These are phyloP conservation scores for Rostratula benghalensis DNA, from an alignment of 2,113 vertebrate species.

Conservation along the genomic window DNA sequence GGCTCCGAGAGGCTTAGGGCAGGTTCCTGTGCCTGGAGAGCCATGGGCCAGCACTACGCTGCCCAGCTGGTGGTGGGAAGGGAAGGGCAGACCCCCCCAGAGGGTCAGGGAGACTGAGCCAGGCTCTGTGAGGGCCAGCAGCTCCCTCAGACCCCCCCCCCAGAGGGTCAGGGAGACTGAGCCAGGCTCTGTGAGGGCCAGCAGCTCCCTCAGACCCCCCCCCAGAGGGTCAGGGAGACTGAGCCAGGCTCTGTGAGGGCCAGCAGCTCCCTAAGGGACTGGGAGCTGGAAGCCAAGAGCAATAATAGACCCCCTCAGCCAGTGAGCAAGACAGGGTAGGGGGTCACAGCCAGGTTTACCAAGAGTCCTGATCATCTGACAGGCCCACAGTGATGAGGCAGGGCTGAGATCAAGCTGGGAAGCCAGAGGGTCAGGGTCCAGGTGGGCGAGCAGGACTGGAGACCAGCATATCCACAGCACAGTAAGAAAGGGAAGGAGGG, in stretches of 20 bases:
- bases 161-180: neutral
- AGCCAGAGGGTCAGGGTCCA: accelerated
- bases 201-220: too few relatives aligned
- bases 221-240: neutral
- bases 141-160: too few relatives aligned
- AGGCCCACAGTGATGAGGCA: accelerated
- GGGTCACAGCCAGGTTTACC: neutral
- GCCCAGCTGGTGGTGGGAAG: neutral
- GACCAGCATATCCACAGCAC: neutral
- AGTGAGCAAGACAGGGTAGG: neutral
- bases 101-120: neutral
- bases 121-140: too few relatives aligned
- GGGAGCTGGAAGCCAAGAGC: neutral
- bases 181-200: too few relatives aligned
- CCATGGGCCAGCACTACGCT: accelerated
- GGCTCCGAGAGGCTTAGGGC: accelerated
- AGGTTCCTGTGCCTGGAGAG: neutral
- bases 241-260: too few relatives aligned
- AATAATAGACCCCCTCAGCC: too few relatives aligned
- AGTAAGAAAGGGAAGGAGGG: accelerated
- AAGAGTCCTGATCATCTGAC: accelerated
- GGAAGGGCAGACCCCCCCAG: neutral
- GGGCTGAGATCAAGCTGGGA: neutral
- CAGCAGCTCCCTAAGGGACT: too few relatives aligned
- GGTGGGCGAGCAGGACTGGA: accelerated